Conservation (phyloP, 2,888 invertebrate genomes). For the Tupiocoris notatus region DNA sequence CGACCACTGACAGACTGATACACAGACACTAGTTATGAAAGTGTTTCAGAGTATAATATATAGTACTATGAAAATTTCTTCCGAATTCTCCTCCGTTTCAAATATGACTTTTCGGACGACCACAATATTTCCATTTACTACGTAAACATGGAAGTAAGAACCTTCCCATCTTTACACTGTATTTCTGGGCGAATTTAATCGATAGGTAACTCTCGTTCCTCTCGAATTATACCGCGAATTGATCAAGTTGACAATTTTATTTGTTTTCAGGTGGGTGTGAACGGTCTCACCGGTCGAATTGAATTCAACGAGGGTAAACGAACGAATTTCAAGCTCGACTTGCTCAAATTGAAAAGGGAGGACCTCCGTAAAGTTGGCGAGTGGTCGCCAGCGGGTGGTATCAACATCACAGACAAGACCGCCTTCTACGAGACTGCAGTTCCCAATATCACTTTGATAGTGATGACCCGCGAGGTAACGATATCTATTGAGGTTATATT, state of each 20-base stretch:
- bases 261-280: constrained; percentile 67
- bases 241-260: background rate
- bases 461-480: constrained; percentile 83
- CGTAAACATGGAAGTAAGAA: too few species aligned
- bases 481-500: background rate
- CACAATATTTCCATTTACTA: too few species aligned
- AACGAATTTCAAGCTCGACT: constrained; percentile 79
- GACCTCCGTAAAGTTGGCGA: constrained; percentile 77
- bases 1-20: too few species aligned
- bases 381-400: constrained; percentile 73
- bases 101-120: too few species aligned
- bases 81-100: too few species aligned
- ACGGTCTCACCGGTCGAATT: constrained; percentile 84
- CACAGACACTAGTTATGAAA: too few species aligned
- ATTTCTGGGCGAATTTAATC: too few species aligned
- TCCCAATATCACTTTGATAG: constrained; percentile 82
- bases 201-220: background rate
- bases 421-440: constrained; percentile 80
- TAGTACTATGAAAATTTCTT: too few species aligned
- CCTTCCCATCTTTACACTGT: too few species aligned
- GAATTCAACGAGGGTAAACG: constrained; percentile 83
- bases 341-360: constrained; percentile 76
- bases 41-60: too few species aligned
- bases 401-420: constrained; percentile 79
- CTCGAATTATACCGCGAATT: background rate